These are phyloP conservation scores for Scaptomyza cyrtandrae DNA, from an alignment of 2,888 invertebrate species.

Conservation along the genomic window DNA sequence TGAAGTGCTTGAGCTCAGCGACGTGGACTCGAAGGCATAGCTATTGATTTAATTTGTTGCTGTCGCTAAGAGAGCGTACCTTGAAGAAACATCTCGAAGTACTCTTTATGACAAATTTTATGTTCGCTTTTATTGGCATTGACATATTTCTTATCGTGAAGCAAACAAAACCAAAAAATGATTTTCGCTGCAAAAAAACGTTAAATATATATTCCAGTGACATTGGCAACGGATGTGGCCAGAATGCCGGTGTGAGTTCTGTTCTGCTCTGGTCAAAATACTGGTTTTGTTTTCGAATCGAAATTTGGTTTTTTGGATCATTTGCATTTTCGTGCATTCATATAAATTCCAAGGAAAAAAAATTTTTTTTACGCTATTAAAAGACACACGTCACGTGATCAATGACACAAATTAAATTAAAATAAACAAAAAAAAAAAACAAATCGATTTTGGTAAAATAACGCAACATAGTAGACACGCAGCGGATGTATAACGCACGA, in stretches of 20 bases:
- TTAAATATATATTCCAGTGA: conserved; percentile 22
- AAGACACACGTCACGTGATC: conserved; percentile 29
- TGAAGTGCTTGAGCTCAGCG: conserved; percentile 18
- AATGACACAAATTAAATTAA: conserved; percentile 12
- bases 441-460: conserved; percentile 59
- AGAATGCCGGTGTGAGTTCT: conserved; percentile 14
- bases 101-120: conserved; percentile 66
- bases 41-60: conserved; percentile 66
- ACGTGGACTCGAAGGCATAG: conserved; percentile 15
- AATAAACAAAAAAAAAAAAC: conserved; percentile 1
- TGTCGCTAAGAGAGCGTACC: conserved; percentile 27
- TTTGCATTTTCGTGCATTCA: conserved; percentile 43
- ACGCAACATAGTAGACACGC: conserved; percentile 38
- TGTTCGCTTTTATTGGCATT: conserved; percentile 65
- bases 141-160: conserved; percentile 66
- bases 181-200: conserved; percentile 57
- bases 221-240: conserved; percentile 33
- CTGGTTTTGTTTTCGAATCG: neutral
- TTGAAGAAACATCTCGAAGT: conserved; percentile 52
- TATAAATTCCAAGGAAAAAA: conserved; percentile 7
- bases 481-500: conserved; percentile 36
- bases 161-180: conserved; percentile 60
- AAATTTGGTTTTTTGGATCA: conserved; percentile 18
- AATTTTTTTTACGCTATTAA: conserved; percentile 27
- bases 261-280: neutral